A percentile compares a stretch with the other conserved stretches of the same genome.
phyloP scores from a whole-genome alignment of 1,140 invertebrate species.

The Heliconius hermathena region DNA sequence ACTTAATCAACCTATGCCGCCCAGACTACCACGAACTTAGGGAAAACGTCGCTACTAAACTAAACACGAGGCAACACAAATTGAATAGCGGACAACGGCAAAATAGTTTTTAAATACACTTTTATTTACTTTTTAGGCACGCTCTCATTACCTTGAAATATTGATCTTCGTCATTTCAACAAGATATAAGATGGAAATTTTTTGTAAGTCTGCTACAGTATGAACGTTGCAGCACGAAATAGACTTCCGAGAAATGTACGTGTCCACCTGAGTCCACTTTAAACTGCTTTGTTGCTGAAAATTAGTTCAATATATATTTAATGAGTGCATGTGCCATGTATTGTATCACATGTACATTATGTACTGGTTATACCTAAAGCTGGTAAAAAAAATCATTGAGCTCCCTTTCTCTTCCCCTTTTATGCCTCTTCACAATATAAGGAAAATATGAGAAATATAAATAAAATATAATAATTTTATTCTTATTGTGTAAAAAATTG shows the following conservation, averaged over 20 bases:
- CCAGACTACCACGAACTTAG: not conserved
- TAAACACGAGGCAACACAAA: not conserved
- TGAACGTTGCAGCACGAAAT: slow-evolving; percentile 18
- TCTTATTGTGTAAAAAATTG: too few species aligned
- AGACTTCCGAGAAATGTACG: slow-evolving; percentile 17
- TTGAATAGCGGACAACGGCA: not conserved
- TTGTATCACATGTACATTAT: not conserved
- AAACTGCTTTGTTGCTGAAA: slow-evolving; percentile 11
- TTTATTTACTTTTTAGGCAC: slow-evolving; percentile 29
- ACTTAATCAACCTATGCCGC: not conserved
- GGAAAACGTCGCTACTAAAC: not conserved
- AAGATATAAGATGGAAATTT: slow-evolving; percentile 21
- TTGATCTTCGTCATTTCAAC: slow-evolving; percentile 18
- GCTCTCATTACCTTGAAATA: slow-evolving; percentile 9
- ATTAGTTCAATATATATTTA: slow-evolving; percentile 16
- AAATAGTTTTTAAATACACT: not conserved
- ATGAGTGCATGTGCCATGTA: not conserved
- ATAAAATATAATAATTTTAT: too few species aligned
- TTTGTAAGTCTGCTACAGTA: slow-evolving; percentile 24
- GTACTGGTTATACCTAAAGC: too few species aligned
- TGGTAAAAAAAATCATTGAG: too few species aligned
- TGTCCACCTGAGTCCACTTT: slow-evolving; percentile 10
- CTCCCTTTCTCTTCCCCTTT: too few species aligned
- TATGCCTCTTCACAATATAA: too few species aligned
- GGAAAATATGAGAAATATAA: too few species aligned